Conservation (phyloP, 2,888 invertebrate genomes). For the Tanytarsus gracilentus region DNA sequence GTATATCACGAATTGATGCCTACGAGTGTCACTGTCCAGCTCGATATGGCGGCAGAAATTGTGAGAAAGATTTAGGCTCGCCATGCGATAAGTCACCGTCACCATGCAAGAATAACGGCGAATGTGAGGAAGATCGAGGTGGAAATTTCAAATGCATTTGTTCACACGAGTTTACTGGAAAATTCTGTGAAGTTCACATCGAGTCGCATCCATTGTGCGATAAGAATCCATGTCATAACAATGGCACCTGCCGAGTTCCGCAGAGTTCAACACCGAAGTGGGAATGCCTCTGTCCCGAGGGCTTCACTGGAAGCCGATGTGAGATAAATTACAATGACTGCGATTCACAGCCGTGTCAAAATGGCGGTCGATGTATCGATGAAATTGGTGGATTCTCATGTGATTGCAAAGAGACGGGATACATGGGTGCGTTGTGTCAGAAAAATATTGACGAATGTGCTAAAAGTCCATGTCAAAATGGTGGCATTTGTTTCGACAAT, state of each 20-base stretch:
- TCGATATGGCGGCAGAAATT: constrained; percentile 78
- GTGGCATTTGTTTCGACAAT: constrained; percentile 71
- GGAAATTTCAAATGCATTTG: constrained; percentile 68
- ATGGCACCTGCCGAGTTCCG: constrained; percentile 63
- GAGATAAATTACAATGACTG: constrained; percentile 73
- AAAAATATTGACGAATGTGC: constrained; percentile 73
- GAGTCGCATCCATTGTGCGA: constrained; percentile 62
- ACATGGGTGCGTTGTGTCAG: constrained; percentile 63
- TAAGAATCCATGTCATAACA: constrained; percentile 68
- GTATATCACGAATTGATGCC: constrained; percentile 63
- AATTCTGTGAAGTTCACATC: constrained; percentile 63
- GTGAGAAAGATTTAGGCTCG: constrained; percentile 70
- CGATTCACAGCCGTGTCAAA: constrained; percentile 54
- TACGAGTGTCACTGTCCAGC: constrained; percentile 73
- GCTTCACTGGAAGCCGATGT: constrained; percentile 40
- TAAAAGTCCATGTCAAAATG: constrained; percentile 59
- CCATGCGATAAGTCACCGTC: constrained; percentile 54
- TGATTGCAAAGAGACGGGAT: constrained; percentile 67
- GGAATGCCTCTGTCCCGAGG: constrained; percentile 52
- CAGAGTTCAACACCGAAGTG: constrained; percentile 48
- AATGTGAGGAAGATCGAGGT: constrained; percentile 57
- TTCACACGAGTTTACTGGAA: constrained; percentile 55
- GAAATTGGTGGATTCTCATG: constrained; percentile 67
- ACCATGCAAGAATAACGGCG: constrained; percentile 66
- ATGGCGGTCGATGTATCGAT: constrained; percentile 66